Evolutionary conservation across 1,140 invertebrate genomes (phyloP), one percentile per base, ranked within the genome.

Genomic region (Latrodectus geometricus): DNA sequence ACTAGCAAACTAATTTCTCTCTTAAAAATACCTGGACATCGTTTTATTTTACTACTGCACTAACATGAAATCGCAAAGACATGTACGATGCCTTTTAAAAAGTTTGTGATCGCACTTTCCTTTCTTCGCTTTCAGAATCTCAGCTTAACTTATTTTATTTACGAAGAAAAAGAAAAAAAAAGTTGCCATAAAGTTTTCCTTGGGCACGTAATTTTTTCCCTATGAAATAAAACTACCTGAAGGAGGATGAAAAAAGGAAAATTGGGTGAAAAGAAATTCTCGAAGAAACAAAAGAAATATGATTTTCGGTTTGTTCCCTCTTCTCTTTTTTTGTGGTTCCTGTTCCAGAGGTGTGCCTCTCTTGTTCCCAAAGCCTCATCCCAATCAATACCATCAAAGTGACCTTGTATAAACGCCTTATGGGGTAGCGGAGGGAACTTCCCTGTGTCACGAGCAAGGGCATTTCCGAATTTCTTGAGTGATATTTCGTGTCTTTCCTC

Each of bases 351-450:
- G 7, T 4, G 21, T 8, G 66, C 70, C 35, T 35, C 70, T 7
- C 70, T 49, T 48, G 23, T 14, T 49, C 49, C 70, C 11, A 15
- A 48, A 48, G 65, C 76, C n/a, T n/a, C n/a, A n/a, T n/a, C n/a
- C 75, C 79, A 82, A 82, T 82, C 79, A 73, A 82, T 82, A 82
- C 68, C 17, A 72, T 72, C 79, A 82, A 82, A 82, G 79, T 82
- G 79, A 82, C 79, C 79, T 82, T 82, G 68, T 50, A 65, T 17
- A 9, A 50, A 8, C 66, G 49, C 20, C 23, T 66, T 14, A 21
- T 35, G 76, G 21, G 76, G 56, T 12, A 52, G 65, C 54, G 52
- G 35, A 35, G 35, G 35, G 35, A 50, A 35, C 74, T 49, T 52
- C 74, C 74, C 74, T 3, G 52, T 76, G 74, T 76, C 74, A 76